These are phyloP conservation scores for Nannoperca australis DNA, from an alignment of 2,797 vertebrate species.

Conservation along the genomic window DNA sequence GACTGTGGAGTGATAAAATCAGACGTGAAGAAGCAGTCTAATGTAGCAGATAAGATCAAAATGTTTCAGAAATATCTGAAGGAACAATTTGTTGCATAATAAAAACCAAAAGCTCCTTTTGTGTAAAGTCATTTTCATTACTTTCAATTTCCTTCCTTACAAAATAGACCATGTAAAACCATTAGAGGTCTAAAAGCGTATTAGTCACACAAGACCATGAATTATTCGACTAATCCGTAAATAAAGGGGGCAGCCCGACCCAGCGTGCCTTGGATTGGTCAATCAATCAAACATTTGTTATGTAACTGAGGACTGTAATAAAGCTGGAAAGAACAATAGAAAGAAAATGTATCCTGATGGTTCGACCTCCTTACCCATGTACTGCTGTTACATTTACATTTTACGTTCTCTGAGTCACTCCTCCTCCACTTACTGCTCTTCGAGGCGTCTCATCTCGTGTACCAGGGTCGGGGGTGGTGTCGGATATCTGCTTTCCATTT, in stretches of 20 bases:
- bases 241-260: no score
- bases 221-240: neutral
- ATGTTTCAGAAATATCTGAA: neutral
- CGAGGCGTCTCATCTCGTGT: neutral
- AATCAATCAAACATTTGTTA: neutral
- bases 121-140: neutral
- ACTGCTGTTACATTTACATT: no score
- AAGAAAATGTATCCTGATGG: neutral
- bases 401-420: neutral
- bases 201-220: neutral
- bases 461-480: neutral
- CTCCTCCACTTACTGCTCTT: neutral
- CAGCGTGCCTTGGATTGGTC: neutral
- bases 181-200: neutral
- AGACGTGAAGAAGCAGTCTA: neutral
- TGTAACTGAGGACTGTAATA: neutral
- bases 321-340: neutral
- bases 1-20: neutral
- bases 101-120: neutral
- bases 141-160: neutral
- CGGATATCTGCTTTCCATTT: slow-evolving; percentile 3
- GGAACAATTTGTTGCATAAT: neutral
- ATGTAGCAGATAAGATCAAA: neutral
- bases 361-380: neutral
- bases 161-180: neutral